These are phyloP conservation scores for Lissonota sp. DNA, from an alignment of 2,888 invertebrate genomes.

Conservation along the genomic window DNA sequence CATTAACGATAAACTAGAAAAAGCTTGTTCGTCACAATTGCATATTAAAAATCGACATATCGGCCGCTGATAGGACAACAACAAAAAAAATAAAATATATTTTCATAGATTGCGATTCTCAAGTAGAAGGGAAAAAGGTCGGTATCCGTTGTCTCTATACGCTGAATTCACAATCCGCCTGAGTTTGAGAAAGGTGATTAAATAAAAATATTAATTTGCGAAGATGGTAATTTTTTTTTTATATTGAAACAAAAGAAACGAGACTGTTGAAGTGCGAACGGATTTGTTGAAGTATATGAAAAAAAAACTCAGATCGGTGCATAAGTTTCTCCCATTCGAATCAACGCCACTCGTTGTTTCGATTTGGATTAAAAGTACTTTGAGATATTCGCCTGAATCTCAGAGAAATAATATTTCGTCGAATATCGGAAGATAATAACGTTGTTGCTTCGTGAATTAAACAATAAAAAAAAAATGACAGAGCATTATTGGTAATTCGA, in stretches of 20 bases:
- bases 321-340: conserved; percentile 7
- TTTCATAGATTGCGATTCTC: conserved; percentile 55
- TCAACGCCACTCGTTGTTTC: conserved; percentile 50
- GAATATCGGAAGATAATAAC: conserved; percentile 54
- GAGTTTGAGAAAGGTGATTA: conserved; percentile 6
- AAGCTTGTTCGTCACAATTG: conserved; percentile 30
- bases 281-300: conserved; percentile 60
- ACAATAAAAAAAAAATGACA: conserved; percentile 39
- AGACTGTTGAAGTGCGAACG: background rate
- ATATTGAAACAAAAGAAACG: conserved; percentile 1
- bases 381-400: no score
- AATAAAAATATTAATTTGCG: conserved; percentile 15
- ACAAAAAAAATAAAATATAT: conserved; percentile 9
- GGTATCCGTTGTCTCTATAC: conserved; percentile 37
- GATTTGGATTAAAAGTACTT: conserved; percentile 25
- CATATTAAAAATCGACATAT: conserved; percentile 49
- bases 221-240: conserved; percentile 68
- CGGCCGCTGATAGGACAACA: conserved; percentile 38
- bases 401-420: background rate
- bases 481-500: background rate
- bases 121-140: conserved; percentile 19
- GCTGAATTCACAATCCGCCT: conserved; percentile 7
- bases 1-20: conserved; percentile 10
- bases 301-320: conserved; percentile 15
- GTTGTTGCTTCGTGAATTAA: conserved; percentile 69